Conservation (phyloP, 2,113 vertebrate genomes). For the Scortum barcoo region DNA sequence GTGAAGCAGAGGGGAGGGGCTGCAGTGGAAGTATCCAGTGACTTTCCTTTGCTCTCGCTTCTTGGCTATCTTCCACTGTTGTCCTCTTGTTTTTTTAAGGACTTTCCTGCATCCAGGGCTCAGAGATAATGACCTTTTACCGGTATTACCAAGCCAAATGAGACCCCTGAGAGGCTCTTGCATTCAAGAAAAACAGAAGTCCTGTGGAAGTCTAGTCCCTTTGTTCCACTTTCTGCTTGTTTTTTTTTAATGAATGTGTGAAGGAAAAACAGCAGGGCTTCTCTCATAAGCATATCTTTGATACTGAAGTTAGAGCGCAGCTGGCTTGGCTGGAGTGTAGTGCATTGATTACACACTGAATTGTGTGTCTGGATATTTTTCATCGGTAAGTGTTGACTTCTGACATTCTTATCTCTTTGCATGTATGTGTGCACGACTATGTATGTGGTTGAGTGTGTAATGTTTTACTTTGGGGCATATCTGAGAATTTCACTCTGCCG, state of each 20-base stretch:
- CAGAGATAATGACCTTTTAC: conserved; percentile 75
- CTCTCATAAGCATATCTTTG: conserved; percentile 36
- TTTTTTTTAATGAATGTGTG: conserved; percentile 38
- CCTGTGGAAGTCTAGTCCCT: conserved; percentile 61
- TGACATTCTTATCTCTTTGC: conserved; percentile 14
- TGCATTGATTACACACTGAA: conserved; percentile 16
- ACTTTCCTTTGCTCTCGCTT: conserved; percentile 60
- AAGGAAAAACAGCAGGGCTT: conserved; percentile 34
- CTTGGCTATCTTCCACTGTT: conserved; percentile 82
- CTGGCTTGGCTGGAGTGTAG: conserved; percentile 20
- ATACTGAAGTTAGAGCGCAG: conserved; percentile 23
- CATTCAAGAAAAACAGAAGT: conserved; percentile 62
- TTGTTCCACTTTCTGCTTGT: conserved; percentile 66
- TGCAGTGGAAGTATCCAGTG: conserved; percentile 49
- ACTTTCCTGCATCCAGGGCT: conserved; percentile 66
- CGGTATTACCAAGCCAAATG: conserved; percentile 62
- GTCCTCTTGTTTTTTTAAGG: conserved; percentile 77
- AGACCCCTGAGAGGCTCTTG: conserved; percentile 72
- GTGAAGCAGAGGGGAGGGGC: conserved; percentile 66
- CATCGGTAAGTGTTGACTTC: conserved; percentile 51
- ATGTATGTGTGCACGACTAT: conserved; percentile 2
- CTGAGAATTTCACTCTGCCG: conserved; percentile 21
- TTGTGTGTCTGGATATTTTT: conserved; percentile 37
- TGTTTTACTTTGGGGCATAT: conserved; percentile 18
- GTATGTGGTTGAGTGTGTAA: conserved; percentile 12